Base-by-base conservation (phyloP, 2,888 invertebrate genomes). In the Dolichomitus sp. region DNA sequence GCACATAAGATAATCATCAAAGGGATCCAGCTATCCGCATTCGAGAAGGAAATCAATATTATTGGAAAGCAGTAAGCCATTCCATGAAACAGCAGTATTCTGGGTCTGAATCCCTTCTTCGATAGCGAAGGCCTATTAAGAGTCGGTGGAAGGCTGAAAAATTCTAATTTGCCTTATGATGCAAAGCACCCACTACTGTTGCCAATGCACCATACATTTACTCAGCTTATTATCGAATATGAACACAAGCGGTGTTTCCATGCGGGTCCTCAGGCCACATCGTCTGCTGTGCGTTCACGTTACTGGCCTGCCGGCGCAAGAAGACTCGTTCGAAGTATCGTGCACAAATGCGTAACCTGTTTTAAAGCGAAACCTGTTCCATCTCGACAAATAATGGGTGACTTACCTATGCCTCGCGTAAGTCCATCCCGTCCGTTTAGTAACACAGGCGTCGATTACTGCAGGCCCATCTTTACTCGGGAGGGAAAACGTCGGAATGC, bases 291-390 rank as follows among this genome's bases (percentile, higher is more conserved):
- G 17, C 50, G 84, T 45, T 17, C 61, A 0, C 30, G 45, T 19
- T 84, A 82, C 23, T 82, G 82, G 80, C 63, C 68, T 3, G 14
- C 82, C 4, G 23, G 33, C 7, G 83, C 79, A 4, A 72, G 76
- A 57, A 68, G 65, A 6, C n/a, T 74, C 9, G 63, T 80, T 11
- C 42, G 68, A 0, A 59, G 45, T 0, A 23, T 81, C 1, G 69
- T 80, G 9, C 78, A 74, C 6, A 72, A 83, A 48, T 88, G 88
- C 78, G 45, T 86, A 3, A 80, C 17, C 2, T 87, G 87, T 66
- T 87, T 84, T 50, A 77, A 76, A 48, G 65, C 77, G 5, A 86
- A 61, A 27, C 86, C 85, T 19, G 73, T 57, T n/a, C 4, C 52
- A 17, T 37, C 61, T 1, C 11, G 69, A 2, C 87, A 83, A 23